Evolutionary conservation across 2,888 invertebrate genomes (phyloP).

Genomic region (Spialia ferax): DNA sequence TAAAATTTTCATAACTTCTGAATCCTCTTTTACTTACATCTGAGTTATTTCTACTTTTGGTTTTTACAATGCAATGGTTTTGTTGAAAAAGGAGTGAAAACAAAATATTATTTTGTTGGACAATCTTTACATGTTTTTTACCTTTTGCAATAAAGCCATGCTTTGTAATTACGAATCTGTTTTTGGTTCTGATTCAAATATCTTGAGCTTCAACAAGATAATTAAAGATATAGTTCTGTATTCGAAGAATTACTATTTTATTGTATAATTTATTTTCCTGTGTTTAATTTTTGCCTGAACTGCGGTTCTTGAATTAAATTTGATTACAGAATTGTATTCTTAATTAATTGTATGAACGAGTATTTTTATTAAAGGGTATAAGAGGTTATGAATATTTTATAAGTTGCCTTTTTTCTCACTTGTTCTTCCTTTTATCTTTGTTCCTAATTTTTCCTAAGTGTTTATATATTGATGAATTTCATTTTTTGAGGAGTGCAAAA

Average conservation of each 20-base stretch:
- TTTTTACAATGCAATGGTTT: slow-evolving; percentile 60
- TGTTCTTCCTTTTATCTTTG: slow-evolving; percentile 3
- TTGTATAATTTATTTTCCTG: slow-evolving; percentile 46
- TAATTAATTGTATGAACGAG: slow-evolving; percentile 5
- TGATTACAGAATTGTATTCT: slow-evolving; percentile 27
- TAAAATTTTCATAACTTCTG: too few relatives aligned
- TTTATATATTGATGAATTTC: slow-evolving; percentile 54
- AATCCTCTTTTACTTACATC: background rate
- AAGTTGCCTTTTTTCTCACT: slow-evolving; percentile 19
- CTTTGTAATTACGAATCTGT: slow-evolving; percentile 53
- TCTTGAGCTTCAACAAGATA: slow-evolving; percentile 37
- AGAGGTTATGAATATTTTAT: slow-evolving; percentile 5
- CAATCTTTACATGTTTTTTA: slow-evolving; percentile 56
- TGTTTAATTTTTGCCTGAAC: slow-evolving; percentile 46
- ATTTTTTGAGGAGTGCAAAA: slow-evolving; percentile 50
- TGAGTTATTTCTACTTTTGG: slow-evolving; percentile 5
- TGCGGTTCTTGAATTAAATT: slow-evolving; percentile 51
- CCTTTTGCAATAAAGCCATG: slow-evolving; percentile 66
- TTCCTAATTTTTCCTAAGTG: slow-evolving; percentile 8
- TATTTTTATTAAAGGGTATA: too few relatives aligned
- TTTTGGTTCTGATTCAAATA: slow-evolving; percentile 26
- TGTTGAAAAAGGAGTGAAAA: slow-evolving; percentile 62
- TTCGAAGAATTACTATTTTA: slow-evolving; percentile 41
- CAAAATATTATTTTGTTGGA: slow-evolving; percentile 41
- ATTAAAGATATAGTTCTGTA: slow-evolving; percentile 51